These are phyloP conservation scores for Nebria brevicollis DNA, from an alignment of 2,888 invertebrate genomes.

Conservation along the genomic window DNA sequence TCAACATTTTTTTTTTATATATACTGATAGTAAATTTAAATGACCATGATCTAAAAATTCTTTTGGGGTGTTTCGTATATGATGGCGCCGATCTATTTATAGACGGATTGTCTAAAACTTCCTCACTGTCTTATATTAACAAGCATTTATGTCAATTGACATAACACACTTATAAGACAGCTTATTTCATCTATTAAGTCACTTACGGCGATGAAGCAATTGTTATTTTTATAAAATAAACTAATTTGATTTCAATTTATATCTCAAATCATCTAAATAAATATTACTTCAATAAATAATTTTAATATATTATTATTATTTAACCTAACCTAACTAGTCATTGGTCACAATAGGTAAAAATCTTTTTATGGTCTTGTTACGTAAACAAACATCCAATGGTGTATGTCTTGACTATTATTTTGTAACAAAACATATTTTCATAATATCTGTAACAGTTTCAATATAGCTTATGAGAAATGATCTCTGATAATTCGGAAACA, in stretches of 20 bases:
- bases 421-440: background rate
- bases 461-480: constrained; percentile 1
- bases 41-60: background rate
- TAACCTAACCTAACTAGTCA: too few relatives aligned
- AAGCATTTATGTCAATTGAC: background rate
- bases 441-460: background rate
- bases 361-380: background rate
- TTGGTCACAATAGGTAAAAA: too few relatives aligned
- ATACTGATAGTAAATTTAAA: background rate
- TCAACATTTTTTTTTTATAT: too few relatives aligned
- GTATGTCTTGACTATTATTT: background rate
- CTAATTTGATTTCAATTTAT: too few relatives aligned
- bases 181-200: background rate
- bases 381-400: background rate
- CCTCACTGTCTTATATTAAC: background rate
- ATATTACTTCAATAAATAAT: too few relatives aligned
- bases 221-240: too few relatives aligned
- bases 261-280: too few relatives aligned
- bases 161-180: background rate
- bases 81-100: background rate
- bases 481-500: background rate
- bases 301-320: too few relatives aligned
- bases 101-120: background rate
- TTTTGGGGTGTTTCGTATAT: background rate
- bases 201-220: too few relatives aligned